Evolutionary conservation across 2,888 invertebrate species (phyloP), one percentile per base, ranked within the genome.

Genomic region (Eucera pruinosa): DNA sequence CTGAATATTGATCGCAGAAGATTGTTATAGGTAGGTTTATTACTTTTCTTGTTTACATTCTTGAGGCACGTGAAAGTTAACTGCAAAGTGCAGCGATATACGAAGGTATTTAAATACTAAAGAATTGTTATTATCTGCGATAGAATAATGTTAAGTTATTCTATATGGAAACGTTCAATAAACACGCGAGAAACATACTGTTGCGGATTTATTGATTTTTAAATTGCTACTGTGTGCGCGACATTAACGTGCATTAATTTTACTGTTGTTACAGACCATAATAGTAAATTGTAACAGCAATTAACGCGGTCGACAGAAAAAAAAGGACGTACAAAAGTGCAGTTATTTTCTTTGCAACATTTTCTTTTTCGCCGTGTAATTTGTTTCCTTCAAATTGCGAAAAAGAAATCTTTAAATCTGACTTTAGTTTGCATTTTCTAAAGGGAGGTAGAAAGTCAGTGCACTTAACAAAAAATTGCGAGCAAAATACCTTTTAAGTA

Each of bases 161-260:
- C 41, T 4, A 11, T 9, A 47, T 7, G 36, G 27, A 20, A 39
- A 39, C 48, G 48, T n/a, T 18, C 20, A 30, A 60, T 36, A 45
- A 39, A 23, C 70, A 48, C 15, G 47, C 54, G 6, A 47, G 27
- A 11, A 43, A 43, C 18, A 30, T 20, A 52, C 23, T 18, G 33
- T 55, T 54, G 45, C 5, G 57, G 47, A n/a, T 23, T 66, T 48
- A 70, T 70, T 55, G 70, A 70, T 66, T 64, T 55, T 66, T 39
- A 48, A 66, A 57, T 66, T 48, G 7, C 48, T 23, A 15, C 27
- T 27, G n/a, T 52, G 25, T 39, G 18, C 23, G 11, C 13, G 20
- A 41, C 25, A 41, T 55, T 57, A 48, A 41, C 47, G 23, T 33
- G 15, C 58, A 15, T 18, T 64, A 60, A 68, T 64, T 65, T 64